Evolutionary conservation across 2,797 vertebrate genomes (phyloP), one percentile per base, ranked within the genome.

Genomic region (Enteromius treurensis): DNA sequence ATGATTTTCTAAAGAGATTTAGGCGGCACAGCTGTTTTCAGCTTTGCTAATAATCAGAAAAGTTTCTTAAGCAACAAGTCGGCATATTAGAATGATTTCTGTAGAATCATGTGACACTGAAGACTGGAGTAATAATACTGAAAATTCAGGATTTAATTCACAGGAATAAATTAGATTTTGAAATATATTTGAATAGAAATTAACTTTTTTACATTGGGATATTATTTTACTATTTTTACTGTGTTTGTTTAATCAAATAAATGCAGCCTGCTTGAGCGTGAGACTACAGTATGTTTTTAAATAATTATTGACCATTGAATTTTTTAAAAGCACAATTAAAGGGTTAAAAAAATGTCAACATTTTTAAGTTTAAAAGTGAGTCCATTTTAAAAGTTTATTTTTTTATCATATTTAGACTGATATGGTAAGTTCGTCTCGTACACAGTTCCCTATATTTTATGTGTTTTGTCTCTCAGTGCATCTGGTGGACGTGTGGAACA

Each of bases 401-500:
- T 47, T 69, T 1, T 2, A 29, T 47, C 26, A 49, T 19, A 29
- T 71, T 29, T 49, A 19, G 9, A 32, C 17, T 21, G 45, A 51
- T 17, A 32, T 21, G 13, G 70, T 21, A 73, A 29, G 17, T 0
- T 34, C n/a, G 53, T 29, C 21, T 53, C 2, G 13, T 5, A 34
- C 0, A 34, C 21, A 13, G 21, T 21, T 73, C 26, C 26, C 21
- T 15, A 17, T 37, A 15, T 55, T 7, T 55, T 0, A 19, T 77
- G 55, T 7, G 14, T 64, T 65, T 74, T 9, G 3, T 32, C 26
- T 53, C 74, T 5, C 82, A 99, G 98, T 99, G 88, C 97, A 99
- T 87, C 96, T 99, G 23, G 97, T 99, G 84, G 98, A 99, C 77
- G 98, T 99, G 89, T 99, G 97, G 98, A 99, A 99, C 85, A 97